Percentiles rank a stretch among this genome's conserved stretches.
These are phyloP conservation scores for Peromyscus eremicus DNA, from an alignment of 2,797 vertebrate species.

Conservation along the genomic window DNA sequence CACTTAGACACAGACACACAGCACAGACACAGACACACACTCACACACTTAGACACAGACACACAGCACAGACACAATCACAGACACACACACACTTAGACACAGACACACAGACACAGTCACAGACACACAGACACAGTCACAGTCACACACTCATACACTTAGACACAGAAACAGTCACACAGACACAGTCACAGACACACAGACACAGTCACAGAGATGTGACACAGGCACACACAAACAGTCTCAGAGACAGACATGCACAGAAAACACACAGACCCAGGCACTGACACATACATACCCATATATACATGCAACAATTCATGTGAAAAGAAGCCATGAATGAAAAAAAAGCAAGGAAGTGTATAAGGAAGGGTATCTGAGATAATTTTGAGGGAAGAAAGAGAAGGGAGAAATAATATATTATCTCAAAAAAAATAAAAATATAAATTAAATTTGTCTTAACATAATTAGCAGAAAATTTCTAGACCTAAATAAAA, in stretches of 20 bases:
- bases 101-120: background rate
- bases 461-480: conserved; percentile 18
- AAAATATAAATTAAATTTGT: background rate
- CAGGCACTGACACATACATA: background rate
- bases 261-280: background rate
- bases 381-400: background rate
- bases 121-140: background rate
- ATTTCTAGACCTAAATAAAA: conserved; percentile 21
- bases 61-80: background rate
- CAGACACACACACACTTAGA: background rate
- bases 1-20: too few relatives aligned
- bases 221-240: background rate
- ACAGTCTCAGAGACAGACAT: background rate
- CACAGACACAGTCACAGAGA: background rate
- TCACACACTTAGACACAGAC: too few relatives aligned
- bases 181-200: background rate
- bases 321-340: background rate
- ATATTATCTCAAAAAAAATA: background rate
- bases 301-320: too few relatives aligned
- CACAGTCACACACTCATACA: too few relatives aligned
- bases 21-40: too few relatives aligned
- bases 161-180: background rate
- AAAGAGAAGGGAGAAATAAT: too few relatives aligned
- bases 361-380: too few relatives aligned
- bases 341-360: background rate